Evolutionary conservation across 2,113 vertebrate species (phyloP), one percentile per base, ranked within the genome.

Genomic region (Morone chrysops): DNA sequence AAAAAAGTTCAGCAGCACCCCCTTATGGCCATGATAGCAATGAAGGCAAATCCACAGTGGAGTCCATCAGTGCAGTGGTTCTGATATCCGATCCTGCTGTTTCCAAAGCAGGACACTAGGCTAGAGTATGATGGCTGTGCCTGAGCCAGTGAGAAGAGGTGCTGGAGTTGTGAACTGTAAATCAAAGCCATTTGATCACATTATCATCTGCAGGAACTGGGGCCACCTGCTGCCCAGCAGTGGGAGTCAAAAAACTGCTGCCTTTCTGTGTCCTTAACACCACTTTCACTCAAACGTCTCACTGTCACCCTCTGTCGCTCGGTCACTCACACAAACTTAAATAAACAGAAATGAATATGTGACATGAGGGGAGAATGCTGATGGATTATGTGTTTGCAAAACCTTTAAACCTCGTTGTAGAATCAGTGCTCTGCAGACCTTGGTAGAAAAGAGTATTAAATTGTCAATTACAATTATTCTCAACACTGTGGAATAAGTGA

Each of bases 41-140:
- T 89, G 85, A 94, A 93, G 92, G 91, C 91, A 91, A 87, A 73
- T 90, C 89, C 90, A 90, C 91, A 90, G 89, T 90, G 85, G 85
- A 89, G 82, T 90, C 85, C 90, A 89, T 90, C 89, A 87, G 92
- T 92, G 86, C 82, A 86, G 87, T 86, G 82, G 83, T 86, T 91
- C 85, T 82, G 87, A 87, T 79, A 54, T 91, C 70, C 18, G 78
- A 81, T 71, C 89, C 89, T 85, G 80, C 84, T 25, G 69, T 71
- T 85, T 82, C 82, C 68, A 56, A 80, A 85, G 83, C 83, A 90
- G 90, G 82, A 85, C 81, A 31, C 80, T 47, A 82, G 90, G 87
- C 87, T 85, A 83, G 82, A 91, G 83, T 51, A 69, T 87, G 87
- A 78, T 50, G 87, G 73, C 78, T 72, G 82, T 77, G 90, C 87